Evolutionary conservation across 2,113 vertebrate species (phyloP).

Genomic region (Callaeas wilsoni): DNA sequence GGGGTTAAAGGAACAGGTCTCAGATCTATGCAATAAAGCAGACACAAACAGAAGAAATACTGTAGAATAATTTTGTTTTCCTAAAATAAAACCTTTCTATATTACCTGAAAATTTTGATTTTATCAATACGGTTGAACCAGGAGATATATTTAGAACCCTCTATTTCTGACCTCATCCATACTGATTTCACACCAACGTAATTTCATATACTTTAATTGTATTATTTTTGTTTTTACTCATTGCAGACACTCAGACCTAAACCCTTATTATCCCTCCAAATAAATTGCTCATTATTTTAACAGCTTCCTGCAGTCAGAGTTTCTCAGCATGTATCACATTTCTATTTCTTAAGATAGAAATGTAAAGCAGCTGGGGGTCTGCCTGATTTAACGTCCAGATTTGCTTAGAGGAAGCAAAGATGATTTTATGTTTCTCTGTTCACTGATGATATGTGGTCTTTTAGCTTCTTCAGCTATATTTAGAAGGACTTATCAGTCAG

Average conservation of each 20-base stretch:
- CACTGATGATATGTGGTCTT: not conserved
- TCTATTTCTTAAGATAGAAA: constrained; percentile 34
- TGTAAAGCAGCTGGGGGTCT: constrained; percentile 4
- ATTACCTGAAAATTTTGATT: not conserved
- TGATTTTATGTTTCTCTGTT: not conserved
- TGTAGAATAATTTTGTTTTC: not conserved
- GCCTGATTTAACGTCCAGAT: constrained; percentile 1
- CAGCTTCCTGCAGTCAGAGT: constrained; percentile 17
- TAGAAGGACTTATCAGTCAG: not conserved
- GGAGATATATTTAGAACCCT: not conserved
- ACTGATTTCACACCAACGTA: not conserved
- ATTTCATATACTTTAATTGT: not conserved
- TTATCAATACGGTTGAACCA: not conserved
- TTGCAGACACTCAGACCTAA: not conserved
- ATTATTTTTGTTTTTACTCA: not conserved
- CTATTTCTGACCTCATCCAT: not conserved
- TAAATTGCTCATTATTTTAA: constrained; percentile 38
- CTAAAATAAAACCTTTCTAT: not conserved
- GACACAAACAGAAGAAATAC: not conserved
- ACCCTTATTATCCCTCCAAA: constrained; percentile 5
- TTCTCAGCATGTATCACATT: constrained; percentile 33
- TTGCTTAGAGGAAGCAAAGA: constrained; percentile 6
- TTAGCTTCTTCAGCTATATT: not conserved
- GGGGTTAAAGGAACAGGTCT: not conserved
- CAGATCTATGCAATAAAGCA: not conserved